Evolutionary conservation across 2,113 vertebrate genomes (phyloP), one percentile per base, ranked within the genome.

Genomic region (Semicossyphus pulcher): DNA sequence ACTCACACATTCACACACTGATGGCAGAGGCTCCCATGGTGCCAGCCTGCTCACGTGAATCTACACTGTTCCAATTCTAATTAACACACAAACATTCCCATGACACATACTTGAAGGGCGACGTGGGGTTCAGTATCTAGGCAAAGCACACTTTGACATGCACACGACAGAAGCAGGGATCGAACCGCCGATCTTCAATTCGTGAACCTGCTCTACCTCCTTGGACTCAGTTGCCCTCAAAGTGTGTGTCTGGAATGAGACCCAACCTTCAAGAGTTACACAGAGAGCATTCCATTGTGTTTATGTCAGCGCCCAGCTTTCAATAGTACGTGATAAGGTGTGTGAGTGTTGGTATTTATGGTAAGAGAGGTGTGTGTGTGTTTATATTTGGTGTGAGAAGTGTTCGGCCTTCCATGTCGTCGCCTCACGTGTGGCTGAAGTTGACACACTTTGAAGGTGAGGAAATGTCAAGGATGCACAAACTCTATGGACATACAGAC

Each of bases 251-350:
- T 76, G 29, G 48, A 74, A 20, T 29, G 51, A 29, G 48, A 48
- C n/a, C 51, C 59, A 65, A 62, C 48, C 36, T 72, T 37, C n/a
- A 14, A n/a, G 57, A 61, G 25, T 54, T 29, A 61, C 51, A 66
- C 39, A 54, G 16, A 61, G n/a, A 66, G 51, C 65, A 80, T 83
- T 32, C 68, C 57, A 26, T 65, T 81, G 84, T 67, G 68, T 73
- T 87, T 74, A 76, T 68, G 48, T 80, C 72, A 74, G 62, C 26
- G 48, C 10, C 37, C 5, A 11, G 48, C 69, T 82, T 73, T 77
- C 53, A 45, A 87, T 80, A 81, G 57, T 36, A 66, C 34, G 51
- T 3, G 62, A 84, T 89, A 76, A 85, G 63, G 64, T 67, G 67
- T 51, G 34, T 72, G 65, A 78, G 58, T 68, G 72, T 18, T 79